Base-by-base conservation (phyloP, 2,888 invertebrate genomes). In the Agrotis clavis region DNA sequence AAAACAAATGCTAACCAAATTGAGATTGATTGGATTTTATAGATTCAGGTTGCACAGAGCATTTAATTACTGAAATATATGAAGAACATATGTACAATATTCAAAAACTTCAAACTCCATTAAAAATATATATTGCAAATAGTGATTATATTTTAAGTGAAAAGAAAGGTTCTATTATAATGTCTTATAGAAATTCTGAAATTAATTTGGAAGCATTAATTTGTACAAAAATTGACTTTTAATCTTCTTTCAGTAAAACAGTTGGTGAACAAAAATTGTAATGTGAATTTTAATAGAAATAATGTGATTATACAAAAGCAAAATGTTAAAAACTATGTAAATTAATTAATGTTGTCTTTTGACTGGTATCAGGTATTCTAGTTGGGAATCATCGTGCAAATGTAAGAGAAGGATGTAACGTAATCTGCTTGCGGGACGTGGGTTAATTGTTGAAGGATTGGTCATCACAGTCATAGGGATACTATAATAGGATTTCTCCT, bases 1-100 rank as follows among this genome's bases (percentile, higher is more conserved):
- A 59, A 59, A 35, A 18, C 57, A 35, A 59, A 41, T 59, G 41
- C 11, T 2, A 41, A 59, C n/a, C 57, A 59, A 59, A 59, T 35
- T 59, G 59, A 41, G 35, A 59, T 59, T 59, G n/a, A 59, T 16
- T 57, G 56, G 57, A 59, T 59, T n/a, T n/a, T 35, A 59, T 59
- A 59, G 57, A 59, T 14, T 59, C 41, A 59, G 59, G 59, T 45
- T 59, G 59, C 41, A 59, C 41, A 41, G 59, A 59, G 59, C 59
- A 59, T 59, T 59, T 59, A 59, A 41, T 59, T 59, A 59, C 41
- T 59, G 41, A 59, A 57, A 30, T 35, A 57, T 57, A 18, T 57
- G 57, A 57, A 57, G 5, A 57, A 57, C 35, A 57, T 18, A 59
- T 59, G 59, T 59, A 41, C 19, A 59, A 59, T 41, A 41, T 59